A percentile compares a stretch with the other conserved stretches of the same genome.
Conservation (phyloP, 2,113 vertebrate species). For the Manacus vitellinus region DNA sequence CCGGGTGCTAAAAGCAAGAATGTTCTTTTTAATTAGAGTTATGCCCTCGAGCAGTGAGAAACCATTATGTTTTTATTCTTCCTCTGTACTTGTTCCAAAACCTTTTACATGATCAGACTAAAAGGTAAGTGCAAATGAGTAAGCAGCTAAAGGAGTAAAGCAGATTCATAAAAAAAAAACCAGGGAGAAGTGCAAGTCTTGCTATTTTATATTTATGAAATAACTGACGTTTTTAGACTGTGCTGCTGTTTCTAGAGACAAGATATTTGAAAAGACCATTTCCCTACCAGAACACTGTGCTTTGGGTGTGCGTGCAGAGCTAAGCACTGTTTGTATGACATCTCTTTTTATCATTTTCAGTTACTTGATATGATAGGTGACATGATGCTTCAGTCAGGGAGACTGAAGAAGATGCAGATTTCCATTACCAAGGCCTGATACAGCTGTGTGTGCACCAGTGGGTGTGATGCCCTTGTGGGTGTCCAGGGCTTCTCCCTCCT, state of each 20-base stretch:
- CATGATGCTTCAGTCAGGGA: not conserved
- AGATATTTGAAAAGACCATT: not conserved
- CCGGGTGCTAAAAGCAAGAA: constrained; percentile 59
- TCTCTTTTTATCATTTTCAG: not conserved
- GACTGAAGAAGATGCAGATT: not conserved
- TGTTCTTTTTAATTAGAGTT: constrained; percentile 68
- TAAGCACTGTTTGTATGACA: not conserved
- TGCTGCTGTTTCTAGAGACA: not conserved
- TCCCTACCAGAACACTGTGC: not conserved
- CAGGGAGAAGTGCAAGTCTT: not conserved
- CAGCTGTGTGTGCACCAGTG: not conserved
- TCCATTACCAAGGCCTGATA: not conserved
- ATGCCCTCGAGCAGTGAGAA: constrained; percentile 54
- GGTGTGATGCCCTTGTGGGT: too few relatives aligned
- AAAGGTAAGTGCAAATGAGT: constrained; percentile 60
- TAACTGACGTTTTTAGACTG: not conserved
- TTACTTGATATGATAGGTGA: not conserved
- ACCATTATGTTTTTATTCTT: constrained; percentile 67
- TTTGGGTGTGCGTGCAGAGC: not conserved
- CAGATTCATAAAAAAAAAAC: not conserved
- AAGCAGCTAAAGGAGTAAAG: constrained; percentile 54
- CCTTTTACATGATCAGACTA: constrained; percentile 59
- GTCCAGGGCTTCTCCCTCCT: not conserved
- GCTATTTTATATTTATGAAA: constrained; percentile 49
- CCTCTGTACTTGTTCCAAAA: constrained; percentile 51